Conservation (phyloP, 2,797 vertebrate species). For the Pelobates cultripes region DNA sequence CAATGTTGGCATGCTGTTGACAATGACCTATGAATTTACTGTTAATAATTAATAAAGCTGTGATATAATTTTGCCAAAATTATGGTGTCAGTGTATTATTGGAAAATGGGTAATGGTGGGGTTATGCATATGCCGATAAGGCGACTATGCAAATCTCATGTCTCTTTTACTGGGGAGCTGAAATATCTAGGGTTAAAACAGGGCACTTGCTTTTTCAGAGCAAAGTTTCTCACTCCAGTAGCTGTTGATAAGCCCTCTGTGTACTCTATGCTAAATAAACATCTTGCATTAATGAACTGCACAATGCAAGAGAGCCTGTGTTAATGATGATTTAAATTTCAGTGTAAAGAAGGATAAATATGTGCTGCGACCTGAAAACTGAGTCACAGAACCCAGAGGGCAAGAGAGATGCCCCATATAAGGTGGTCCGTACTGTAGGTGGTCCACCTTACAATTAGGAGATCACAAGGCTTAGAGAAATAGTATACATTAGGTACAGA, state of each 20-base stretch:
- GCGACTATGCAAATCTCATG: background rate
- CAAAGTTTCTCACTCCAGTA: background rate
- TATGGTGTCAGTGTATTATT: too few relatives aligned
- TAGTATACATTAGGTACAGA: background rate
- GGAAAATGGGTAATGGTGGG: too few relatives aligned
- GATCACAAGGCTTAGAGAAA: too few relatives aligned
- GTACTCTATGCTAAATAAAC: slow-evolving; percentile 7
- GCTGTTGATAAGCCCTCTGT: background rate
- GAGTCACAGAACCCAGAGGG: background rate
- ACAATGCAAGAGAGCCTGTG: background rate
- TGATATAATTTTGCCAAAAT: too few relatives aligned
- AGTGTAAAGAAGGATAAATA: background rate
- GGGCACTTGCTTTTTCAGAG: background rate
- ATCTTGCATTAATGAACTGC: background rate
- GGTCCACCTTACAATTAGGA: background rate
- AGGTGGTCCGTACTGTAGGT: background rate
- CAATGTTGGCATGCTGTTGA: too few relatives aligned
- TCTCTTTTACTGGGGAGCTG: background rate
- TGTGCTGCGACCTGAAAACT: slow-evolving; percentile 4
- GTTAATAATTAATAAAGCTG: too few relatives aligned
- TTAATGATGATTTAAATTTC: background rate
- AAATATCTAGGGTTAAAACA: slow-evolving; percentile 3
- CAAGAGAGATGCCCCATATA: background rate
- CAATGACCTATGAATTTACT: too few relatives aligned
- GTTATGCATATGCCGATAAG: too few relatives aligned